Percentiles rank a stretch among this genome's conserved stretches.
phyloP scores from a whole-genome alignment of 2,888 invertebrate genomes.

The Isotomurus palustris region DNA sequence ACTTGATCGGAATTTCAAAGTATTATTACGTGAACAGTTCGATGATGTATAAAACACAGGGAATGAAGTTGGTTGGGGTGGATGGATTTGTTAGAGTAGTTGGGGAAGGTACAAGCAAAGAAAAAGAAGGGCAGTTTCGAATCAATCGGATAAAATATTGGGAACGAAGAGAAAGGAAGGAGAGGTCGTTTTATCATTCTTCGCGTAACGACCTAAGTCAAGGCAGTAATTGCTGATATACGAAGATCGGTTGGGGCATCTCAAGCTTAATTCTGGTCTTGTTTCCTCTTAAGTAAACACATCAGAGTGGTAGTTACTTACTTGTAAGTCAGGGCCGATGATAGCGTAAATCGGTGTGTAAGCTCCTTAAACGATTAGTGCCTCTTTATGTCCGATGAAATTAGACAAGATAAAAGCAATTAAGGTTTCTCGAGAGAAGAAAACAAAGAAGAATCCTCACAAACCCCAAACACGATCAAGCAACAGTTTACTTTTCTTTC shows the following conservation, averaged over 20 bases:
- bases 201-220: no score
- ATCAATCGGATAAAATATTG: no score
- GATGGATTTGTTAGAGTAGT: no score
- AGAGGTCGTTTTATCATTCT: no score
- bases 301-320: background rate
- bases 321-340: slow-evolving; percentile 20
- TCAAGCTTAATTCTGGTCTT: background rate
- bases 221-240: background rate
- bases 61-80: no score
- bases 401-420: slow-evolving; percentile 46
- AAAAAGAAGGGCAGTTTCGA: no score
- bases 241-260: background rate
- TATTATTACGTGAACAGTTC: no score
- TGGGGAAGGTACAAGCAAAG: no score
- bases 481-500: slow-evolving; percentile 15
- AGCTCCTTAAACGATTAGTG: slow-evolving; percentile 45
- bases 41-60: no score
- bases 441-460: slow-evolving; percentile 13
- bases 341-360: slow-evolving; percentile 37
- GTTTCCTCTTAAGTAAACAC: background rate
- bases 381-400: slow-evolving; percentile 45
- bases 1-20: no score
- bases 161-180: no score
- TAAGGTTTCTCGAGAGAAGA: slow-evolving; percentile 29
- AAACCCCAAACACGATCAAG: no score